Base-by-base conservation (phyloP, 2,113 vertebrate species). In the Spizaetus ornatus region DNA sequence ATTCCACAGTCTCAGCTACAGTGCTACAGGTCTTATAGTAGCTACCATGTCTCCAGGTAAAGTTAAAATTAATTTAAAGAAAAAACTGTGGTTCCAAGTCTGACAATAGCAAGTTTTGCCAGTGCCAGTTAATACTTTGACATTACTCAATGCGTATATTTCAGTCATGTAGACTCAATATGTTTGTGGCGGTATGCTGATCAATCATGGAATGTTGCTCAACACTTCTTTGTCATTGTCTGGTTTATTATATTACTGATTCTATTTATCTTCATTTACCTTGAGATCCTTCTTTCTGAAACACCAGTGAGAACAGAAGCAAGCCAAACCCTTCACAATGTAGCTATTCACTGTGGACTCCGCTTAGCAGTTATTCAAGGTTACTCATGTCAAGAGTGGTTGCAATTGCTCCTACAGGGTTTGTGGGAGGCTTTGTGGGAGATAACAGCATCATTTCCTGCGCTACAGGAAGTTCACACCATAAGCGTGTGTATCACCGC, bases 401-500 rank as follows among this genome's bases (percentile, higher is more conserved):
- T 92, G 43, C 38, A 82, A 19, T 10, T 77, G 42, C 48, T 96
- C 27, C 62, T 79, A 18, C 26, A 34, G 36, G 25, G 18, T 26
- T 86, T 86, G 70, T 34, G 31, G 62, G 48, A 76, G 50, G 47
- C 18, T 90, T 40, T 71, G 29, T 31, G 13, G 71, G n/a, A 77
- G 31, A 38, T 4, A 94, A 14, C 42, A 77, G 71, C 72, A 88
- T 88, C 92, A 22, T 83, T 78, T 80, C 58, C 67, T 42, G 16
- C 0, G 0, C 42, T 16, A 7, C 56, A 79, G 80, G 83, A 92
- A 67, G 50, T 20, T 81, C 72, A 63, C 45, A 45, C 34, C 11
- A 2, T 11, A 34, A 38, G 20, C 0, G 0, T 2, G 5, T 67
- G 26, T 11, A 48, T 65, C 43, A 21, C 47, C 0, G 0, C 27